Percentiles rank a stretch among this genome's conserved stretches.
phyloP scores from a whole-genome alignment of 2,888 invertebrate species.

The Candidula unifasciata region DNA sequence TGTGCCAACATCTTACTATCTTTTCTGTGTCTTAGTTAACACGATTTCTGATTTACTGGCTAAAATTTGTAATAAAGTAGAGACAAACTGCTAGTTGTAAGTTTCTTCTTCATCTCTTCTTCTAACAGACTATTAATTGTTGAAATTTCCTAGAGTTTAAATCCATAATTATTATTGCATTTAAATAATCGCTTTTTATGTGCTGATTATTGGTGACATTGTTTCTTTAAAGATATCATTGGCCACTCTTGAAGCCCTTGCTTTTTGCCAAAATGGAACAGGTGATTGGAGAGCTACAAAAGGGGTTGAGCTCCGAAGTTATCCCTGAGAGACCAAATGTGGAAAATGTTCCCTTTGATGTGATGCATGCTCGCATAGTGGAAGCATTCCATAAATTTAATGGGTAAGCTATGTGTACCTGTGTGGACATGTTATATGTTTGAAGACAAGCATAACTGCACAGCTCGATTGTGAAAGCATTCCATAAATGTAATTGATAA shows the following conservation, averaged over 20 bases:
- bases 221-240: slow-evolving; percentile 84
- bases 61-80: too few species aligned
- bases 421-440: background rate
- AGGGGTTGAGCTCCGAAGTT: slow-evolving; percentile 86
- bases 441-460: too few species aligned
- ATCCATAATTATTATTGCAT: too few species aligned
- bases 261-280: slow-evolving; percentile 91
- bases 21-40: too few species aligned
- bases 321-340: slow-evolving; percentile 91
- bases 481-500: slow-evolving; percentile 77
- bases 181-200: background rate
- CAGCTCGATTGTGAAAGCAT: slow-evolving; percentile 71
- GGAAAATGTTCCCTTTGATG: slow-evolving; percentile 92
- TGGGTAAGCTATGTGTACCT: slow-evolving; percentile 67
- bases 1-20: too few species aligned
- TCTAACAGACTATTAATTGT: too few species aligned
- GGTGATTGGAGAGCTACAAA: slow-evolving; percentile 92
- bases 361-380: slow-evolving; percentile 82
- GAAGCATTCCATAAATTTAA: slow-evolving; percentile 74
- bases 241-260: slow-evolving; percentile 91
- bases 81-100: too few species aligned
- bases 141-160: too few species aligned
- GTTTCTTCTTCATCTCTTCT: too few species aligned
- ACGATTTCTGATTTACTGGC: too few species aligned
- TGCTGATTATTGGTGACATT: background rate